A percentile compares a stretch with the other conserved stretches of the same genome.
Conservation (phyloP, 2,797 vertebrate genomes). For the Lophura swinhoii region DNA sequence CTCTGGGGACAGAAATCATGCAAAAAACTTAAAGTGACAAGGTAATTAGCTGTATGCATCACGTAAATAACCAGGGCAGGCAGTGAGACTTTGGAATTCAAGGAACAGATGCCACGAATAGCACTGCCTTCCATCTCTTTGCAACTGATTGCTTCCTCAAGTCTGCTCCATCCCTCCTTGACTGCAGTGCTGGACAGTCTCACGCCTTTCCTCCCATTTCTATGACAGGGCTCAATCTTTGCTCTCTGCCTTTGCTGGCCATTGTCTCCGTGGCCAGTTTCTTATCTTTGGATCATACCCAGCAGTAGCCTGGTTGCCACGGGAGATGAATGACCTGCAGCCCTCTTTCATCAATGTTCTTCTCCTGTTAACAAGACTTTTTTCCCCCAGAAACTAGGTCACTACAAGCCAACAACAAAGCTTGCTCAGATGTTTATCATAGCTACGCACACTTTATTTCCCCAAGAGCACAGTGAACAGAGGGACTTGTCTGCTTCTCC, state of each 20-base stretch:
- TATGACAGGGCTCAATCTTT: background rate
- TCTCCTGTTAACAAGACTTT: background rate
- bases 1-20: background rate
- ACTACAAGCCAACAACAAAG: background rate
- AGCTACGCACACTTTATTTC: background rate
- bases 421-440: background rate
- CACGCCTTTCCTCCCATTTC: background rate
- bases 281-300: slow-evolving; percentile 25
- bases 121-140: background rate
- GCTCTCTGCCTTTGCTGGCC: background rate
- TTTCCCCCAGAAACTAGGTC: slow-evolving; percentile 33
- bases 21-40: background rate
- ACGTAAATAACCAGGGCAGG: background rate
- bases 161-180: background rate
- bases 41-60: background rate
- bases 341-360: background rate
- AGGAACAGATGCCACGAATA: fast-evolving
- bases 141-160: background rate
- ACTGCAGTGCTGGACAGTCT: background rate
- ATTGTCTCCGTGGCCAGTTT: background rate
- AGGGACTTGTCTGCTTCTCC: background rate
- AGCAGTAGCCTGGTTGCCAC: slow-evolving; percentile 43
- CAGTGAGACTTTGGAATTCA: background rate
- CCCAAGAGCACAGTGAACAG: background rate
- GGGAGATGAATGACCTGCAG: slow-evolving; percentile 51